Evolutionary conservation across 2,888 invertebrate genomes (phyloP).

Genomic region (Pterostichus madidus): DNA sequence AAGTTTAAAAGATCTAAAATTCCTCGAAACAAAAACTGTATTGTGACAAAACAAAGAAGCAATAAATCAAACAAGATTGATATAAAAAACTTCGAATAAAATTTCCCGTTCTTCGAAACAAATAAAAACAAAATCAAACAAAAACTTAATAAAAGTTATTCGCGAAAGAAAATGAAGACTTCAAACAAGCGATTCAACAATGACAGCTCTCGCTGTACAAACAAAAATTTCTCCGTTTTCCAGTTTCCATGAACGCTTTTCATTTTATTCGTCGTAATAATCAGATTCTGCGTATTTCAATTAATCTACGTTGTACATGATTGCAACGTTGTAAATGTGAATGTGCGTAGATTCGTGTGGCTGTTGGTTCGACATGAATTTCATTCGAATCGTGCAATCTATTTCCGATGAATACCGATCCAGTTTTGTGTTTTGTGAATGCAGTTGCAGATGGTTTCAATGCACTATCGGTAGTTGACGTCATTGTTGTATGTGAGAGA

Average conservation of each 20-base stretch:
- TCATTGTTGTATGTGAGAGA: too few relatives aligned
- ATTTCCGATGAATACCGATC: not conserved
- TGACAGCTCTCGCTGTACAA: not conserved
- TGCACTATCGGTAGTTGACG: too few relatives aligned
- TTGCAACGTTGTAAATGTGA: too few relatives aligned
- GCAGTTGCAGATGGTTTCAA: too few relatives aligned
- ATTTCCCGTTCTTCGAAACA: slow-evolving; percentile 6
- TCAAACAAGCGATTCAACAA: slow-evolving; percentile 22
- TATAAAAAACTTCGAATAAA: slow-evolving; percentile 44
- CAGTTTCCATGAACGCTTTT: not conserved
- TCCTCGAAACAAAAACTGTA: not conserved
- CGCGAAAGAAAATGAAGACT: slow-evolving; percentile 14
- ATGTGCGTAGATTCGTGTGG: not conserved
- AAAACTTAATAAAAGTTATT: slow-evolving; percentile 47
- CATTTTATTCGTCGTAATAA: slow-evolving; percentile 1
- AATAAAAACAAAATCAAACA: slow-evolving; percentile 46
- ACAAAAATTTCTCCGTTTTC: not conserved
- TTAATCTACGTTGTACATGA: not conserved
- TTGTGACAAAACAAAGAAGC: slow-evolving; percentile 34
- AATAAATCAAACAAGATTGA: slow-evolving; percentile 45
- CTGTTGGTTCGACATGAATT: not conserved
- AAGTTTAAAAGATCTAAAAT: slow-evolving; percentile 17
- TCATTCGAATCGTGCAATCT: slow-evolving; percentile 5
- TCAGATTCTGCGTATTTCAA: not conserved
- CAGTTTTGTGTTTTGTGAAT: too few relatives aligned